phyloP scores from a whole-genome alignment of 2,888 invertebrate species.

The Apamea monoglypha region DNA sequence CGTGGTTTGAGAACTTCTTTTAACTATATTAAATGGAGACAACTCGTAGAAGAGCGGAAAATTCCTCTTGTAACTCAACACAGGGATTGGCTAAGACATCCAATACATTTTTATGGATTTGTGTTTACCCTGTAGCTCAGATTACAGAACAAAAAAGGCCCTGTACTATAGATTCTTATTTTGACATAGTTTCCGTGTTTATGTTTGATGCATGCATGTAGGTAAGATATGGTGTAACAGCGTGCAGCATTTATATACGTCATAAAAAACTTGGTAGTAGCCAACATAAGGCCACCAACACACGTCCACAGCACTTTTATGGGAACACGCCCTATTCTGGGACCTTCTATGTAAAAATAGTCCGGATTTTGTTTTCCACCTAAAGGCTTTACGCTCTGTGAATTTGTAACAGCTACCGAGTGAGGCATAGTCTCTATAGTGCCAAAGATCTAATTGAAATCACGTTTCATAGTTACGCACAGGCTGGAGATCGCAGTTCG shows the following conservation, averaged over 20 bases:
- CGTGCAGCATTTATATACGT: conserved; percentile 18
- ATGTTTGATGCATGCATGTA: neutral
- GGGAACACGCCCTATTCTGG: conserved; percentile 11
- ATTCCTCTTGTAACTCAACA: conserved; percentile 9
- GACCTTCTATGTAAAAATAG: conserved; percentile 15
- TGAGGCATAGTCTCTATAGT: conserved; percentile 11
- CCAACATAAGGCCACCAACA: conserved; percentile 29
- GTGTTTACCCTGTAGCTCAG: neutral
- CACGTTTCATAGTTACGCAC: conserved; percentile 36
- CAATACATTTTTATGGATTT: neutral
- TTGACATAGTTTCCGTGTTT: neutral
- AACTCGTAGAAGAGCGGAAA: conserved; percentile 12
- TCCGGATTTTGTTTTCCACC: conserved; percentile 16
- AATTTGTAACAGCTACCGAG: neutral
- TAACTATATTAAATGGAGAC: conserved; percentile 36
- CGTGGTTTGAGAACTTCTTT: conserved; percentile 7
- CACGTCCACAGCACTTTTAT: conserved; percentile 28
- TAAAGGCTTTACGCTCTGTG: conserved; percentile 21
- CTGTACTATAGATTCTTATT: neutral
- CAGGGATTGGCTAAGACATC: neutral
- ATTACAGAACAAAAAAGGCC: neutral
- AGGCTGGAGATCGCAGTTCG: neutral
- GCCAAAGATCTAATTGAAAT: conserved; percentile 55
- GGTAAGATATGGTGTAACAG: conserved; percentile 1
- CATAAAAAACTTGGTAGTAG: conserved; percentile 35